Evolutionary conservation across 2,888 invertebrate genomes (phyloP), one percentile per base, ranked within the genome.

Genomic region (Athripsodes cinereus): DNA sequence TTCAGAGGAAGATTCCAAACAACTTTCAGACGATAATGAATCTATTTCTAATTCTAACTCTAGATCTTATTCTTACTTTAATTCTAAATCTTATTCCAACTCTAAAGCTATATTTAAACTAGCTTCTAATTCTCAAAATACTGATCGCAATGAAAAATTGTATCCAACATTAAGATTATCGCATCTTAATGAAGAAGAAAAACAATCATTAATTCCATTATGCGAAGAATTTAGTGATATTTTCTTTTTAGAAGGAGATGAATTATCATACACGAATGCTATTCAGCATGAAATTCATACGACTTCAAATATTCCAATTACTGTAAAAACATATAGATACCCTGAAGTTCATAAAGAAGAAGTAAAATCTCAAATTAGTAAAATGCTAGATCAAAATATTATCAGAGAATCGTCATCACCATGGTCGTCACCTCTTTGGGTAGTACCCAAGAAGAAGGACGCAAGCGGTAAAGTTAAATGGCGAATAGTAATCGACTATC

Each of bases 401-500:
- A 69, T 69, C 13, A 60, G 67, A 53, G 65, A 64, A 13, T 67
- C 67, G 0, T 65, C 63, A 44, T 67, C 65, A 31, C 64, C 66
- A 0, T 68, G 66, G 49, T 67, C 67, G 8, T 66, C 57, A 5
- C 62, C 62, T 2, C 40, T 64, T 10, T 60, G 60, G 58, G 55
- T 63, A 13, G 62, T 63, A 63, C 20, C 67, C 66, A 71, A 71
- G 58, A 71, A 70, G 61, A 16, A 52, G 13, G 69, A 70, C 57
- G 54, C 66, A 5, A 57, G 65, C 1, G 67, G 68, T n/a, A 62
- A 68, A 52, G 58, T 57, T 16, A 66, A 67, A 63, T 70, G 65
- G 67, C 58, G 70, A 22, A 58, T 72, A 18, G 72, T 72, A 3
- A 67, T 71, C 1, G 71, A 72, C 59, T 72, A 69, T 58, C 55